Evolutionary conservation across 2,888 invertebrate species (phyloP), one percentile per base, ranked within the genome.

Genomic region (Tachina fera): DNA sequence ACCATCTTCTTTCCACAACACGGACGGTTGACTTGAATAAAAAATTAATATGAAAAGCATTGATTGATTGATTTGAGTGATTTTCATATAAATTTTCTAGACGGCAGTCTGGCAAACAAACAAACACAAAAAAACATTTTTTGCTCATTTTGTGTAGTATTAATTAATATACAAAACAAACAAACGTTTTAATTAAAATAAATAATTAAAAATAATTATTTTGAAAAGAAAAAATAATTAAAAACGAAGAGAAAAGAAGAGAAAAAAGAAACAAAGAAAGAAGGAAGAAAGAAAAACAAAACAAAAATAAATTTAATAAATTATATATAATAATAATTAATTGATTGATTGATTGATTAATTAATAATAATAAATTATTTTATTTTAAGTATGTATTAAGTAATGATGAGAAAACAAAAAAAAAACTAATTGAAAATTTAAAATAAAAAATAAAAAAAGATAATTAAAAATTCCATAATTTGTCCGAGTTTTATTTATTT

Each of bases 91-190:
- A 31, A 31, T 31, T 31, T 31, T 31, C 6, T 31, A 6, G 6
- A 31, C 31, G 31, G 31, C 31, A 4, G 31, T 5, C 22, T 22
- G 22, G 3, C 1, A 61, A 56, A 56, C 31, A 51, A 19, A 61
- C 19, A 41, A 60, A 84, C 76, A 84, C 80, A 79, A 71, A 77
- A 31, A 31, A 5, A 71, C 53, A 67, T 47, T 74, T 78, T 61
- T 83, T 86, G 79, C 86, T 83, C 86, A 83, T 80, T 71, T 76
- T 86, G 83, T 83, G 83, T 83, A 76, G 83, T 83, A 83, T 83
- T 83, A 83, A 83, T 83, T 83, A 83, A 71, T 53, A 31, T 31
- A 31, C 31, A 5, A 31, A 4, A 22, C 3, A 22, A 22, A 22
- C 3, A 22, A 31, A 31, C 31, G 31, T 31, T 31, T 31, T 31